These are phyloP conservation scores for Protaetia brevitarsis DNA, from an alignment of 1,140 invertebrate species.

Conservation along the genomic window DNA sequence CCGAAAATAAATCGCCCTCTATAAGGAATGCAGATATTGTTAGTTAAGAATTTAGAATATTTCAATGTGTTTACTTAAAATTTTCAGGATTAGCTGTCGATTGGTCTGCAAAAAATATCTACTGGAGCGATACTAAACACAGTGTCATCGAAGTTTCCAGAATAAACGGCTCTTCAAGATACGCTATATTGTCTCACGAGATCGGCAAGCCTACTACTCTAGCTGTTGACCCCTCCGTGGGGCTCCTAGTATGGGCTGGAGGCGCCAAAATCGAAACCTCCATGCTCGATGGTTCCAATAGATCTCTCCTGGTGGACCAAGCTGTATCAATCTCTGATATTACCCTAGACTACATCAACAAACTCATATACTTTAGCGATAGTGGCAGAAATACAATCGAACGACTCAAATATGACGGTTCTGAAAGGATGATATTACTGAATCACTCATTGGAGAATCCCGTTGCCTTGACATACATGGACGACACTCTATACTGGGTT, in stretches of 20 bases:
- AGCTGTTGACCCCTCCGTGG: conserved; percentile 62
- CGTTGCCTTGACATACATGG: conserved; percentile 71
- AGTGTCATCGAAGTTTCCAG: conserved; percentile 82
- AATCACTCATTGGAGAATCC: conserved; percentile 72
- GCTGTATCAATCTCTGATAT: conserved; percentile 57
- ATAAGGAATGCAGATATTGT: too few species aligned
- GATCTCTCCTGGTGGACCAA: conserved; percentile 54
- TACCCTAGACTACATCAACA: conserved; percentile 53
- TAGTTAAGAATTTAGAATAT: too few species aligned
- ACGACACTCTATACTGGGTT: conserved; percentile 83
- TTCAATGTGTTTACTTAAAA: too few species aligned
- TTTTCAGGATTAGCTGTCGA: conserved; percentile 79
- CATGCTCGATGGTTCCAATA: conserved; percentile 59
- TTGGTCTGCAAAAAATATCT: conserved; percentile 83
- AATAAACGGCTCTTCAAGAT: conserved; percentile 74
- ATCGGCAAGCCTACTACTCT: conserved; percentile 65
- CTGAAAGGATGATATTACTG: conserved; percentile 61
- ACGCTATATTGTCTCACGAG: conserved; percentile 71
- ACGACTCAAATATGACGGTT: conserved; percentile 70
- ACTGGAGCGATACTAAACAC: conserved; percentile 86
- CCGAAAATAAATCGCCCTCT: too few species aligned
- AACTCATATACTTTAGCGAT: conserved; percentile 85
- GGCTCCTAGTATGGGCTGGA: conserved; percentile 65
- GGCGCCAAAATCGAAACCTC: conserved; percentile 57
- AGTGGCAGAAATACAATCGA: conserved; percentile 81